These are phyloP conservation scores for Gymnosoma rotundatum DNA, from an alignment of 2,888 invertebrate genomes.

Conservation along the genomic window DNA sequence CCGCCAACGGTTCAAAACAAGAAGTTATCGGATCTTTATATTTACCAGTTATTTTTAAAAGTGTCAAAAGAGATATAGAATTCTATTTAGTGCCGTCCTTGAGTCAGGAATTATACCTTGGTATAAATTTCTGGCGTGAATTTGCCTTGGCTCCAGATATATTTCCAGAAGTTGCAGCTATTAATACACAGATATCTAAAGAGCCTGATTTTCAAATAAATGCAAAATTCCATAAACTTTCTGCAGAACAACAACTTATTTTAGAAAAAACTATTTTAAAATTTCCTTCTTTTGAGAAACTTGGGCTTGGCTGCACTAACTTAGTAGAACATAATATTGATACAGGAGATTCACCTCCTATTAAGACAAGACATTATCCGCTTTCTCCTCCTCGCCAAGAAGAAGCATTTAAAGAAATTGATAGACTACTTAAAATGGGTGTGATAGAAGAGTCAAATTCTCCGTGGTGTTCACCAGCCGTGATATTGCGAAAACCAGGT, in stretches of 20 bases:
- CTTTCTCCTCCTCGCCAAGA: slow-evolving; percentile 26
- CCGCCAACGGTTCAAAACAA: slow-evolving; percentile 22
- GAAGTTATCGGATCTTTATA: slow-evolving; percentile 6
- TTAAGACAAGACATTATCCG: slow-evolving; percentile 40
- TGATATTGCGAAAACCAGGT: slow-evolving; percentile 46
- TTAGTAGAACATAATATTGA: too few relatives aligned
- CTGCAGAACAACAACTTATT: slow-evolving; percentile 4
- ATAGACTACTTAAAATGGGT: slow-evolving; percentile 15
- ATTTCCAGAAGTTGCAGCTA: too few relatives aligned
- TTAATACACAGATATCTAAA: too few relatives aligned
- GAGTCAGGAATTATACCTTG: too few relatives aligned
- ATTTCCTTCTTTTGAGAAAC: slow-evolving; percentile 7
- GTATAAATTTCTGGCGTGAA: too few relatives aligned
- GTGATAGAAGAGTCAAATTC: slow-evolving; percentile 47
- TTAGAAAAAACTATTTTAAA: not conserved
- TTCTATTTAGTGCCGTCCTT: slow-evolving; percentile 12
- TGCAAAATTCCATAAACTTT: slow-evolving; percentile 23
- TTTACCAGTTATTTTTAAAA: slow-evolving; percentile 1
- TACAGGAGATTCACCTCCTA: not conserved
- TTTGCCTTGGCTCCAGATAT: too few relatives aligned
- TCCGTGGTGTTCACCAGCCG: slow-evolving; percentile 30
- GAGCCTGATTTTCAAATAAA: not conserved
- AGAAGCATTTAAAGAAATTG: slow-evolving; percentile 31
- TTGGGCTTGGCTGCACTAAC: too few relatives aligned
- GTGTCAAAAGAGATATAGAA: slow-evolving; percentile 8